phyloP scores from a whole-genome alignment of 2,113 vertebrate genomes.

The Cyanoderma ruficeps region DNA sequence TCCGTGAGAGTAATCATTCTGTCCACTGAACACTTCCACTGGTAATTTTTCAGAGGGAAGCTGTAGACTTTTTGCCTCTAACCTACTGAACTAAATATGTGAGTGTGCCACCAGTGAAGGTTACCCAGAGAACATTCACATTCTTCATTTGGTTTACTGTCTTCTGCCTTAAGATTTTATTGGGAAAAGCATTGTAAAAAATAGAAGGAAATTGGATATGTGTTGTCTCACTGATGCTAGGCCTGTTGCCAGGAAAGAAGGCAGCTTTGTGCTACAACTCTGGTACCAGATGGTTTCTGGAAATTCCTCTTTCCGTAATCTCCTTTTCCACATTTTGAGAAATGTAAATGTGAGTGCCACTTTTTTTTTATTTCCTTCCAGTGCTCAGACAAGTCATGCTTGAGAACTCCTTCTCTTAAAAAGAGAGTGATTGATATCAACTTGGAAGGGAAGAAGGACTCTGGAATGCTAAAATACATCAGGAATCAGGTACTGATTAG shows the following conservation, averaged over 20 bases:
- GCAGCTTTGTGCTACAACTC: not conserved
- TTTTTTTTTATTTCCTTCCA: conserved; percentile 41
- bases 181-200: not conserved
- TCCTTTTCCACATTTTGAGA: not conserved
- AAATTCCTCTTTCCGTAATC: not conserved
- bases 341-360: not conserved
- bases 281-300: not conserved
- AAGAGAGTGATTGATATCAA: conserved; percentile 87
- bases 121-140: not conserved
- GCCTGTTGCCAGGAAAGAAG: not conserved
- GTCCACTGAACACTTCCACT: not conserved
- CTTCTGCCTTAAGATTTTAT: not conserved
- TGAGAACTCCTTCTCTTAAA: conserved; percentile 95
- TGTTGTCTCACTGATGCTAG: not conserved
- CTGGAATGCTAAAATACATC: conserved; percentile 97
- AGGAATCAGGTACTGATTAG: conserved; percentile 87
- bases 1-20: not conserved
- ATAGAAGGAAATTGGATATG: not conserved
- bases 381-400: conserved; percentile 96
- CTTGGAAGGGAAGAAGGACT: conserved; percentile 95
- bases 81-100: not conserved
- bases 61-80: not conserved
- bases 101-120: not conserved
- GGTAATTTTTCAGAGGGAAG: not conserved
- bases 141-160: not conserved